Evolutionary conservation across 2,797 vertebrate species (phyloP).

Genomic region (Chanos chanos): DNA sequence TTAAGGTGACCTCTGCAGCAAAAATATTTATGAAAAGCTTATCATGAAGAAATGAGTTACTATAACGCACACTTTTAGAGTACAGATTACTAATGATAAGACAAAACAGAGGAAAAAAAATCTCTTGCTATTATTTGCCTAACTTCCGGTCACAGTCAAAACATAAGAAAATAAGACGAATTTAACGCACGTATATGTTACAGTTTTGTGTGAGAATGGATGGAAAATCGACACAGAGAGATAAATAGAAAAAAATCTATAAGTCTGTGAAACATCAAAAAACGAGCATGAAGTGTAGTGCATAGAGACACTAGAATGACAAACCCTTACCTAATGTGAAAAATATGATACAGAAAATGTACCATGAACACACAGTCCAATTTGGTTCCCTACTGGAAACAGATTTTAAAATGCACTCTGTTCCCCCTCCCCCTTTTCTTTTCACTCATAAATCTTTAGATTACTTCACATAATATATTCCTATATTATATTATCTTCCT

Average conservation of each 20-base stretch:
- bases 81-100: conserved; percentile 18
- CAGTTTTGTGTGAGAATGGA: background rate
- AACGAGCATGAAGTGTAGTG: background rate
- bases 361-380: too few species aligned
- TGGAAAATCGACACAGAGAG: background rate
- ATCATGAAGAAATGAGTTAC: conserved; percentile 26
- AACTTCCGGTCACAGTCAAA: background rate
- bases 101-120: background rate
- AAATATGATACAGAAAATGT: too few species aligned
- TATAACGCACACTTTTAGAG: conserved; percentile 16
- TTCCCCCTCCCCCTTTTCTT: too few species aligned
- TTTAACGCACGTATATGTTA: background rate
- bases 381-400: too few species aligned
- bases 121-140: background rate
- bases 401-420: too few species aligned
- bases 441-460: too few species aligned
- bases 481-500: too few species aligned
- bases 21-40: conserved; percentile 1
- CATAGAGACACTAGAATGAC: background rate
- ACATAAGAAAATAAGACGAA: background rate
- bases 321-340: background rate
- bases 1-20: conserved; percentile 4
- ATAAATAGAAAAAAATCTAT: background rate
- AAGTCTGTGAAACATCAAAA: background rate
- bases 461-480: too few species aligned